phyloP scores from a whole-genome alignment of 2,888 invertebrate genomes.

The Hyles lineata region DNA sequence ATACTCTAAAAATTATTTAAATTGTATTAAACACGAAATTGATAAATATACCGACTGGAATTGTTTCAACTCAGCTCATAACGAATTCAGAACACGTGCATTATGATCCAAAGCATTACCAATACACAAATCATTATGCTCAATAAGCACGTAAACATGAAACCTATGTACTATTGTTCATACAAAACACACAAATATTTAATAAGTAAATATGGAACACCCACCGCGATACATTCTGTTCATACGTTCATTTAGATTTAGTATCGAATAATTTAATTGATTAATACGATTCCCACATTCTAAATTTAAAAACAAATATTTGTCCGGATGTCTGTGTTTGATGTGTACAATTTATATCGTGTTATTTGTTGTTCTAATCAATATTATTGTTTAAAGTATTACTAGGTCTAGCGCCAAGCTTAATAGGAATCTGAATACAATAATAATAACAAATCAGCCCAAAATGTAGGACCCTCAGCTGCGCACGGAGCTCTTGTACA shows the following conservation, averaged over 20 bases:
- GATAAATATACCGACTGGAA: not conserved
- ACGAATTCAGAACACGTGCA: not conserved
- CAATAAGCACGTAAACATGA: conserved; percentile 2
- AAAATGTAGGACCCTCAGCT: too few relatives aligned
- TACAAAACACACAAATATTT: conserved; percentile 3
- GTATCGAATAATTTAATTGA: conserved; percentile 21
- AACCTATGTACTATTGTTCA: conserved; percentile 1
- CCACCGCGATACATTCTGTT: not conserved
- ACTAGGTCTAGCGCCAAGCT: not conserved
- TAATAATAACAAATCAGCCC: not conserved
- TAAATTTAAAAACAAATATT: conserved; percentile 61
- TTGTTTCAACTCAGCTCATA: not conserved
- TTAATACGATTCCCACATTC: conserved; percentile 62
- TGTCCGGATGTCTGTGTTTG: conserved; percentile 57
- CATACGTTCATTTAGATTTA: not conserved
- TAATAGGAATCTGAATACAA: not conserved
- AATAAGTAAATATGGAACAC: conserved; percentile 3
- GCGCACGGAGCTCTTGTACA: too few relatives aligned
- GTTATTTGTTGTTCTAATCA: not conserved
- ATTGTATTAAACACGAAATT: too few relatives aligned
- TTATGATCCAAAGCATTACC: not conserved
- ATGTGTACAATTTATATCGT: conserved; percentile 32
- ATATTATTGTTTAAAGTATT: not conserved
- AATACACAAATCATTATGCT: not conserved
- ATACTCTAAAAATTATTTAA: too few relatives aligned